Evolutionary conservation across 2,797 vertebrate genomes (phyloP).

Genomic region (Lithobates pipiens): DNA sequence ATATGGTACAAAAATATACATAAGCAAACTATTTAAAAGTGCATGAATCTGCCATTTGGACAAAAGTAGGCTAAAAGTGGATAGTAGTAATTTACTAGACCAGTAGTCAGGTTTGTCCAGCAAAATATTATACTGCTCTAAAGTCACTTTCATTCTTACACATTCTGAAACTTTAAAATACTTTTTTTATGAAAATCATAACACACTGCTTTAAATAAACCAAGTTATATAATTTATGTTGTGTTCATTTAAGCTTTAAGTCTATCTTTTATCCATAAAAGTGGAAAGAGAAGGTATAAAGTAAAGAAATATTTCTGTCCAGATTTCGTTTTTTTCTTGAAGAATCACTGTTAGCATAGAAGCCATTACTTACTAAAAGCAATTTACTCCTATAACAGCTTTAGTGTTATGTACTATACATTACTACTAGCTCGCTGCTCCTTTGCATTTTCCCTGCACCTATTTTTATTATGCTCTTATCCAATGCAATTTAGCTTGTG

Average conservation of each 20-base stretch:
- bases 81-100: no score
- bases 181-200: not conserved
- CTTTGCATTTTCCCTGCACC: conserved; percentile 58
- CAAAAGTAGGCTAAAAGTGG: no score
- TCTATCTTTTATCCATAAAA: not conserved
- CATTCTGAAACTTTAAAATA: no score
- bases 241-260: not conserved
- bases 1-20: no score
- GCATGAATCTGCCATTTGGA: no score
- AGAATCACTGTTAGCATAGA: conserved; percentile 56
- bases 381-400: conserved; percentile 58
- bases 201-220: not conserved
- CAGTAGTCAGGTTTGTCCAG: no score
- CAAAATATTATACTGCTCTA: no score
- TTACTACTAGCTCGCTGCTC: conserved; percentile 62
- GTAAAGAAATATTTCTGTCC: not conserved
- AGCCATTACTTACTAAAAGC: conserved; percentile 63
- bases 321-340: conserved; percentile 49
- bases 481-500: conserved; percentile 61
- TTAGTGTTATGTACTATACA: conserved; percentile 59
- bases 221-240: no score
- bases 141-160: no score
- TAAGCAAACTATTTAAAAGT: no score
- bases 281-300: not conserved
- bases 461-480: conserved; percentile 60